Conservation (phyloP, 2,888 invertebrate genomes). For the Calameuta filiformis region DNA sequence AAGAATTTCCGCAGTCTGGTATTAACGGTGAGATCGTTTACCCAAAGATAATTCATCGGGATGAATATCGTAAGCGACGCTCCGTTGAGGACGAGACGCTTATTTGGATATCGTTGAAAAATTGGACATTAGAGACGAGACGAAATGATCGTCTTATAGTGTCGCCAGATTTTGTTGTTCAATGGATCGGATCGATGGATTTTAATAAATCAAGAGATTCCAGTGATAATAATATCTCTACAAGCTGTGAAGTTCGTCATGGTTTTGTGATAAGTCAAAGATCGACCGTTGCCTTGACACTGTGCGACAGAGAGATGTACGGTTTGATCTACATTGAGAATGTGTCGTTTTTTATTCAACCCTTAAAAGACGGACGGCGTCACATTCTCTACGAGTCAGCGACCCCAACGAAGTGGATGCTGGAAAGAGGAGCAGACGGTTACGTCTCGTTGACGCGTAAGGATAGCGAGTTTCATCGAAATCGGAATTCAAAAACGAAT, state of each 20-base stretch:
- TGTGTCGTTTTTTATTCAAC: slow-evolving; percentile 69
- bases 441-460: background rate
- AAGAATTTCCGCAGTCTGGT: background rate
- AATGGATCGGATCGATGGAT: slow-evolving; percentile 25
- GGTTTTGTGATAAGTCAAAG: slow-evolving; percentile 50
- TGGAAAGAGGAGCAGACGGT: background rate
- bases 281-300: slow-evolving; percentile 70
- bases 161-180: slow-evolving; percentile 34
- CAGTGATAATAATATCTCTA: background rate
- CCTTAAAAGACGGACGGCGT: slow-evolving; percentile 45
- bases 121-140: slow-evolving; percentile 48
- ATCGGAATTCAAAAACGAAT: background rate
- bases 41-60: slow-evolving; percentile 38
- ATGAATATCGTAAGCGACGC: slow-evolving; percentile 25
- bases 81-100: slow-evolving; percentile 13
- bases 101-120: slow-evolving; percentile 18
- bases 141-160: slow-evolving; percentile 37
- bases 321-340: slow-evolving; percentile 68
- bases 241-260: slow-evolving; percentile 36
- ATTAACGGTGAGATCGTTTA: slow-evolving; percentile 36
- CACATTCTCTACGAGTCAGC: slow-evolving; percentile 47
- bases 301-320: slow-evolving; percentile 69
- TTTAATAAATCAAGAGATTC: background rate
- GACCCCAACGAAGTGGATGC: background rate
- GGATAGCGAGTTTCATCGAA: background rate